phyloP scores from a whole-genome alignment of 2,797 vertebrate genomes.

The Loris lydekkerianus region DNA sequence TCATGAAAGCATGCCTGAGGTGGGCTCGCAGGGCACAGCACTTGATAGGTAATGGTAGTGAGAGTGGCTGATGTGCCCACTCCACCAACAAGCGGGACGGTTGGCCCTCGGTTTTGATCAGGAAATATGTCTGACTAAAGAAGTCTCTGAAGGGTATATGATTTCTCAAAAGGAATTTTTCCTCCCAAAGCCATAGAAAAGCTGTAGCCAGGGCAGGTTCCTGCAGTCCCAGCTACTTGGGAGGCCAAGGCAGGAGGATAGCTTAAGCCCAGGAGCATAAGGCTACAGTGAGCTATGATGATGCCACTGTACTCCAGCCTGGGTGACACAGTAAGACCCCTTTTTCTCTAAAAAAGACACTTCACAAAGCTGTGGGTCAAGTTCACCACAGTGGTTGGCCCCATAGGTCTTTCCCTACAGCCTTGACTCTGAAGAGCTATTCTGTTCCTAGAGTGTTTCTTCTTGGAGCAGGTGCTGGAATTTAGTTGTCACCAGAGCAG shows the following conservation, averaged over 20 bases:
- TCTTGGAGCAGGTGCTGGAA: neutral
- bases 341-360: neutral
- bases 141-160: rapidly evolving
- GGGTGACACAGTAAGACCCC: neutral
- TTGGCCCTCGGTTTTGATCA: too few relatives aligned
- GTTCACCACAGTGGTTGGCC: rapidly evolving
- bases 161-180: neutral
- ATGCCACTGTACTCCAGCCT: neutral
- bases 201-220: neutral
- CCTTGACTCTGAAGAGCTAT: neutral
- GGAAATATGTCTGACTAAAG: neutral
- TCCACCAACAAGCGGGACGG: neutral
- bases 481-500: neutral
- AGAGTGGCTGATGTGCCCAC: rapidly evolving
- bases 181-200: neutral
- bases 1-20: neutral
- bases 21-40: neutral
- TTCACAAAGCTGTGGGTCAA: neutral
- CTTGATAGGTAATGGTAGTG: neutral
- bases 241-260: neutral
- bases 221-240: neutral
- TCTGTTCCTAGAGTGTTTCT: neutral
- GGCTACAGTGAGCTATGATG: neutral
- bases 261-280: neutral
- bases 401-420: rapidly evolving